A percentile compares a stretch with the other conserved stretches of the same genome.
Evolutionary conservation across 1,140 invertebrate species (phyloP).

Genomic region (Drosophila virilis): DNA sequence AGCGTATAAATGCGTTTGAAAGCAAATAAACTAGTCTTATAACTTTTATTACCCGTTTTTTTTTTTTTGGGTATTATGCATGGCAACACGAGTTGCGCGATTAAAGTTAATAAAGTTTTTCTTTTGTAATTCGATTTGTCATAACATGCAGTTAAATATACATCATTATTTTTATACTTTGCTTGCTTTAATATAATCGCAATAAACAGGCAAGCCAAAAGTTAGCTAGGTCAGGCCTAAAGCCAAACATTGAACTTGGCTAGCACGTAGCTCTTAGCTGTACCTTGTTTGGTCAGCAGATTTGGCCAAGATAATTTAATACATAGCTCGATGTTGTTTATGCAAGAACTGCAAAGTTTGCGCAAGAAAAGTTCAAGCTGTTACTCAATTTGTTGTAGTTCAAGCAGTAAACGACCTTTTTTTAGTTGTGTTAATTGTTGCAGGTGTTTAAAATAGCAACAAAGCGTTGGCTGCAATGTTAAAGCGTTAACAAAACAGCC

Average conservation of each 20-base stretch:
- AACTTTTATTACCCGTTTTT: slow-evolving; percentile 4
- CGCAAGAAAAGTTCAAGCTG: slow-evolving; percentile 53
- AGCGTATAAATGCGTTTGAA: background rate
- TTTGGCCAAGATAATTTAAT: background rate
- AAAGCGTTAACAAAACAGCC: slow-evolving; percentile 9
- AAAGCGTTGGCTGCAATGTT: slow-evolving; percentile 31
- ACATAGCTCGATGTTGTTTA: slow-evolving; percentile 9
- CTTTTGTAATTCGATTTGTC: slow-evolving; percentile 18
- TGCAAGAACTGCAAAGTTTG: slow-evolving; percentile 59
- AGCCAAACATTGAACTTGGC: slow-evolving; percentile 60
- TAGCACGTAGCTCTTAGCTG: background rate
- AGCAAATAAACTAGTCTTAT: slow-evolving; percentile 18
- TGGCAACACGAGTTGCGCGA: background rate
- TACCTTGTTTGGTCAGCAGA: slow-evolving; percentile 19
- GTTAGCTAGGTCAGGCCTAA: slow-evolving; percentile 54
- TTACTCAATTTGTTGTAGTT: slow-evolving; percentile 41
- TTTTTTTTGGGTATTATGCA: no score
- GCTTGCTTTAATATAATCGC: slow-evolving; percentile 34
- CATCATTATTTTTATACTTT: slow-evolving; percentile 25
- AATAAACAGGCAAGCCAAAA: slow-evolving; percentile 22
- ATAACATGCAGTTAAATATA: slow-evolving; percentile 19
- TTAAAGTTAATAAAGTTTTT: slow-evolving; percentile 24
- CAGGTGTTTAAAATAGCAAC: slow-evolving; percentile 65
- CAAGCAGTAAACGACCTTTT: slow-evolving; percentile 15
- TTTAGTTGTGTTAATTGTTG: slow-evolving; percentile 56